Base-by-base conservation (phyloP, 2,797 vertebrate species). In the Pantherophis vulpinus region DNA sequence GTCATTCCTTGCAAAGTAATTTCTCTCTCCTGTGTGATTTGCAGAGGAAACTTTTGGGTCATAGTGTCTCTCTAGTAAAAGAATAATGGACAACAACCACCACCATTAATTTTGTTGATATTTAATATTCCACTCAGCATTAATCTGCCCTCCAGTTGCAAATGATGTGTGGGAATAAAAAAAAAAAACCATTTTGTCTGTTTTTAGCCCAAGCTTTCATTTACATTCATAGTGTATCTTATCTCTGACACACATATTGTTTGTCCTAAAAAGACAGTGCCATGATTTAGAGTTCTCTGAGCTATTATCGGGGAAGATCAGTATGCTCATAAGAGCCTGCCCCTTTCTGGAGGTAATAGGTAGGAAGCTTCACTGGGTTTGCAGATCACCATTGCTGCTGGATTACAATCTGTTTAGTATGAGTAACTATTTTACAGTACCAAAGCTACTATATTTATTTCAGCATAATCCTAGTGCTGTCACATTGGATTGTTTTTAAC, bases 171-270 rank as follows among this genome's bases (percentile, higher is more conserved):
- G 83, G 42, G 87, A 88, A 89, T 89, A 88, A 83, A 91, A 88
- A 83, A 63, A 37, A 16, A 3, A 42, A 42, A 42, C 42, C 20
- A 16, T 91, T 91, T 88, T 91, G 61, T 88, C 90, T 91, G 86
- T 63, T 88, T 88, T 93, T 91, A 91, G 70, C 32, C 60, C 74
- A 83, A 61, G 86, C 86, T 56, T 91, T 83, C 66, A 93, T 93
- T 91, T 86, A 86, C 63, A 91, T 93, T 55, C 86, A 88, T 91
- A 27, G 51, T 32, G 47, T 63, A 51, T 89, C 93, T 93, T 86
- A 93, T 93, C 87, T 93, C 32, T 60, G 91, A 61, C 59, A 89
- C 87, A 66, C 90, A 93, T 86, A 60, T 88, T 89, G 90, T 83
- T 91, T 93, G 90, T 58, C 93, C 91, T 66, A 79, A 89, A 27